phyloP scores from a whole-genome alignment of 2,113 vertebrate genomes.

The Thunnus thynnus region DNA sequence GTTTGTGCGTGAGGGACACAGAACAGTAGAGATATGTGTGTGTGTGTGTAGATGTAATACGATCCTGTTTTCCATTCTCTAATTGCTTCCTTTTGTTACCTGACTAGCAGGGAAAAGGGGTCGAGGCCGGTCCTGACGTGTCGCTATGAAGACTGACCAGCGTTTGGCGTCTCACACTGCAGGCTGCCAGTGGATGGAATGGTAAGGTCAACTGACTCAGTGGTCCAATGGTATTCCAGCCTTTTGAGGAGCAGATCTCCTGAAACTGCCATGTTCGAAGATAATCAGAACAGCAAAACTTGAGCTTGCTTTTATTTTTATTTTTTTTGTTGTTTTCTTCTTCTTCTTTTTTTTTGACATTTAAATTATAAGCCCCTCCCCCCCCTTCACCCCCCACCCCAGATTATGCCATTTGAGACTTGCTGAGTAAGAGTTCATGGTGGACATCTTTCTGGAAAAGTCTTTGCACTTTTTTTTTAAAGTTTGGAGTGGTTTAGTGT shows the following conservation, averaged over 20 bases:
- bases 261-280: constrained; percentile 58
- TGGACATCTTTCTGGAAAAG: constrained; percentile 66
- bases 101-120: constrained; percentile 98
- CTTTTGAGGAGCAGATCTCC: constrained; percentile 87
- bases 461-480: constrained; percentile 72
- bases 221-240: constrained; percentile 74
- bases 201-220: constrained; percentile 91
- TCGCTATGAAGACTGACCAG: constrained; percentile 95
- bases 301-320: not conserved
- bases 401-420: constrained; percentile 46
- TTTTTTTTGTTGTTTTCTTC: not conserved
- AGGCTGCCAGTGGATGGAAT: constrained; percentile 92
- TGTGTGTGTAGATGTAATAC: constrained; percentile 51
- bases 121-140: constrained; percentile 94
- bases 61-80: constrained; percentile 80
- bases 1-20: constrained; percentile 12
- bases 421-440: constrained; percentile 46
- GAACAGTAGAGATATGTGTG: not conserved
- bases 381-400: not conserved
- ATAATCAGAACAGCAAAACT: constrained; percentile 45
- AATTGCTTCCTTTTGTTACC: constrained; percentile 99
- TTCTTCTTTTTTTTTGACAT: not conserved
- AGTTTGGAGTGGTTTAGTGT: constrained; percentile 68
- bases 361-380: constrained; percentile 5
- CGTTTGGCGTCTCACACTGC: constrained; percentile 86